Evolutionary conservation across 2,797 vertebrate species (phyloP), one percentile per base, ranked within the genome.

Genomic region (Apodemus agrarius): DNA sequence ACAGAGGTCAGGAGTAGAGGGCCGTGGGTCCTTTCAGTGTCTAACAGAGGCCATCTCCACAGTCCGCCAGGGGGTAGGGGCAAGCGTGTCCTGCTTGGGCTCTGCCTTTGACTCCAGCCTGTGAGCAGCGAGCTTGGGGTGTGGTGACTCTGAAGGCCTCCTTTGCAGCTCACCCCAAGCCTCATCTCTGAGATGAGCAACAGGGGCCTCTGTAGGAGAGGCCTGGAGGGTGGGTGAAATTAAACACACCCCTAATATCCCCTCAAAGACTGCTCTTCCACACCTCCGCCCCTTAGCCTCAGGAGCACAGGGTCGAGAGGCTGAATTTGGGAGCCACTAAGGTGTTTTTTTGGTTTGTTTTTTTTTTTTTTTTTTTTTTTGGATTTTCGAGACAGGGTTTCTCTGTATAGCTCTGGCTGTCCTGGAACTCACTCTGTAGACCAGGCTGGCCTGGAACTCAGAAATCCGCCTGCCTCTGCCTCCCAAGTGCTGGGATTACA

Each of bases 1-100:
- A 76, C 74, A 78, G 95, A 97, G 96, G 90, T 88, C 78, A 95
- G 93, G 93, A 88, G 26, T 67, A 96, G 92, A 12, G 24, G 96
- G 94, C 96, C 40, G 0, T 43, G 0, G 94, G 89, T 95, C 78
- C 61, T 92, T 94, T 95, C n/a, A 91, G 34, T 52, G 34, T 69
- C 46, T 69, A 26, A 54, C 67, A 90, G 93, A 97, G 84, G 72
- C 96, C 49, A 19, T 93, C 19, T 0, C 76, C 83, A 90, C 61
- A 46, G 95, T 43, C 54, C n/a, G 4, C 13, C 12, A 65, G 65
- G 40, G 17, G 72, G 9, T 22, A 72, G 63, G 72, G 63, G 4
- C 31, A 83, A 96, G 96, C 89, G 8, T 93, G 94, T 83, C 59
- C 81, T 31, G 49, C 8, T 89, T 37, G 69, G 61, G 6, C 81